Evolutionary conservation across 1,140 invertebrate species (phyloP).

Genomic region (Caenorhabditis tropicalis): DNA sequence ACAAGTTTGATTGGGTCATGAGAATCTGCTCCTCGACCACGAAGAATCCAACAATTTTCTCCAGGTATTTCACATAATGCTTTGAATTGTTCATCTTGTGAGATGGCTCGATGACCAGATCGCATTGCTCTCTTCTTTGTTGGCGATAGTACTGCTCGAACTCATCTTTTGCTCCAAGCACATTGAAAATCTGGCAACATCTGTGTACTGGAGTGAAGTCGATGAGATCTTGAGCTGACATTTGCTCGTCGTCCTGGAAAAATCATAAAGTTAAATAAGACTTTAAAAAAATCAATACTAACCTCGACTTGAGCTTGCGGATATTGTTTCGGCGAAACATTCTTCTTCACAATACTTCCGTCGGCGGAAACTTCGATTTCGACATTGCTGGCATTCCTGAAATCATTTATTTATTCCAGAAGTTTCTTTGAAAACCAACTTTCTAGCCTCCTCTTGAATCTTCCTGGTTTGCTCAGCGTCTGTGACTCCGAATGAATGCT

Average conservation of each 20-base stretch:
- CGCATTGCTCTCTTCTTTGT: conserved; percentile 90
- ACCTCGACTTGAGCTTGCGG: not conserved
- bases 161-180: conserved; percentile 76
- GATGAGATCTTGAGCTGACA: conserved; percentile 94
- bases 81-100: conserved; percentile 86
- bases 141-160: conserved; percentile 69
- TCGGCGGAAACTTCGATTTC: conserved; percentile 41
- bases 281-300: not conserved
- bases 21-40: conserved; percentile 97
- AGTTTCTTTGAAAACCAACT: not conserved
- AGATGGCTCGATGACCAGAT: conserved; percentile 81
- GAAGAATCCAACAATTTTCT: conserved; percentile 86
- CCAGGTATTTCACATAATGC: conserved; percentile 87
- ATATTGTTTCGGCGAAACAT: not conserved
- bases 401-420: too few species aligned
- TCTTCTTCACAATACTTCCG: conserved; percentile 48
- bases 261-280: too few species aligned
- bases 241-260: conserved; percentile 74
- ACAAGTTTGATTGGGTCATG: conserved; percentile 90
- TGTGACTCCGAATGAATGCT: conserved; percentile 56
- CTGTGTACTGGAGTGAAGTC: conserved; percentile 97
- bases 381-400: conserved; percentile 34
- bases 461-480: conserved; percentile 46
- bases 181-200: conserved; percentile 95
- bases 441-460: conserved; percentile 54